phyloP scores from a whole-genome alignment of 2,888 invertebrate genomes.

The Cyrtodaria siliqua region DNA sequence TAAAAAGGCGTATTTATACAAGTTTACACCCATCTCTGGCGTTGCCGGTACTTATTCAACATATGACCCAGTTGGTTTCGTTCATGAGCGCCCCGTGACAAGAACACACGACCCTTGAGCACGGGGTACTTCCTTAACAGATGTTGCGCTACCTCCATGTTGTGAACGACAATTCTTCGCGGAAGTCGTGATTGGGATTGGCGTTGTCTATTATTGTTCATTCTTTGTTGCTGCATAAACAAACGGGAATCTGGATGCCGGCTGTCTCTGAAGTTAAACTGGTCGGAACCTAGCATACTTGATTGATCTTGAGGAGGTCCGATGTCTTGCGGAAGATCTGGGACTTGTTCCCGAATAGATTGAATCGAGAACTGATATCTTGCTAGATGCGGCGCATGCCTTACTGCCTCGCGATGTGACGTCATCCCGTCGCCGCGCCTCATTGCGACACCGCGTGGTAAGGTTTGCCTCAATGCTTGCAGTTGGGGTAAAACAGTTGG shows the following conservation, averaged over 20 bases:
- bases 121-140: conserved; percentile 44
- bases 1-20: too few relatives aligned
- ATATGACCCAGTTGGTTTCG: conserved; percentile 11
- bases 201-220: background rate
- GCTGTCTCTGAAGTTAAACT: too few relatives aligned
- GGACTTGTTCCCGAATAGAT: conserved; percentile 3
- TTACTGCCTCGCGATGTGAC: conserved; percentile 1
- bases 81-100: conserved; percentile 38
- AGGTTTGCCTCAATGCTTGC: background rate
- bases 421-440: conserved; percentile 21
- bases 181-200: conserved; percentile 19
- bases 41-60: conserved; percentile 23
- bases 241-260: too few relatives aligned
- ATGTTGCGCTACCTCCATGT: conserved; percentile 36
- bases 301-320: conserved; percentile 6
- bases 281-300: too few relatives aligned
- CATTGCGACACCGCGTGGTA: conserved; percentile 2
- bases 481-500: too few relatives aligned
- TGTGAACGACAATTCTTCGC: conserved; percentile 46
- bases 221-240: too few relatives aligned
- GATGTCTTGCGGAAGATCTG: background rate
- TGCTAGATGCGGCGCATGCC: background rate
- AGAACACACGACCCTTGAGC: conserved; percentile 46
- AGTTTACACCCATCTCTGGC: conserved; percentile 9
- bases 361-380: background rate